Conservation (phyloP, 2,113 vertebrate species). For the Nestor notabilis region DNA sequence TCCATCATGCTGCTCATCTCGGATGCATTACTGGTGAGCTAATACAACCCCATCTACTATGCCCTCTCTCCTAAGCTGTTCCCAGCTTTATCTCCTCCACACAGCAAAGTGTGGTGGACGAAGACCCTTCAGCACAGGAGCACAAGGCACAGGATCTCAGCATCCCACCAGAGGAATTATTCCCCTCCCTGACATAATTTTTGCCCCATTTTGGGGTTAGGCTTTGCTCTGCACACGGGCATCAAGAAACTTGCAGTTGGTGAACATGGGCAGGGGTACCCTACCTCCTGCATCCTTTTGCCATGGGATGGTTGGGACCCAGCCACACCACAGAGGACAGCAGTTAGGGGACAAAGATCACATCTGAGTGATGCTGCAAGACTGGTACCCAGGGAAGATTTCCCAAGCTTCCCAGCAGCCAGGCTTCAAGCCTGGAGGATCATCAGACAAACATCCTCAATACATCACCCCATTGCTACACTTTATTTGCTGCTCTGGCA, state of each 20-base stretch:
- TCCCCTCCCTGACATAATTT: neutral
- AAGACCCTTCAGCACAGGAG: neutral
- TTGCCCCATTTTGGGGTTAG: neutral
- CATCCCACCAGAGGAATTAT: neutral
- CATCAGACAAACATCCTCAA: neutral
- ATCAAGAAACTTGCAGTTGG: neutral
- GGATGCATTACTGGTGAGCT: neutral
- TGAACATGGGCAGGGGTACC: rapidly evolving
- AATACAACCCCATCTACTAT: neutral
- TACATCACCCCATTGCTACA: rapidly evolving
- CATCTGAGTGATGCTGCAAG: neutral
- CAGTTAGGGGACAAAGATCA: rapidly evolving
- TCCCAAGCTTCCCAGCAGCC: neutral
- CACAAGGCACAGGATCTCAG: neutral
- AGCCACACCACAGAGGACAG: neutral
- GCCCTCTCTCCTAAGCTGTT: neutral
- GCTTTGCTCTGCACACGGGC: neutral
- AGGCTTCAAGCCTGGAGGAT: neutral
- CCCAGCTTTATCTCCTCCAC: neutral
- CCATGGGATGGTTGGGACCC: rapidly evolving
- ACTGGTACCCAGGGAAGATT: rapidly evolving
- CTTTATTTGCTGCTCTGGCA: rapidly evolving
- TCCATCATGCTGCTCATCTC: neutral
- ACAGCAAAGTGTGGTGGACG: too few relatives aligned
- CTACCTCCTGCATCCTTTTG: neutral